A percentile compares a stretch with the other conserved stretches of the same genome.
Evolutionary conservation across 1,140 invertebrate genomes (phyloP).

Genomic region (Druon quercuslanigerum): DNA sequence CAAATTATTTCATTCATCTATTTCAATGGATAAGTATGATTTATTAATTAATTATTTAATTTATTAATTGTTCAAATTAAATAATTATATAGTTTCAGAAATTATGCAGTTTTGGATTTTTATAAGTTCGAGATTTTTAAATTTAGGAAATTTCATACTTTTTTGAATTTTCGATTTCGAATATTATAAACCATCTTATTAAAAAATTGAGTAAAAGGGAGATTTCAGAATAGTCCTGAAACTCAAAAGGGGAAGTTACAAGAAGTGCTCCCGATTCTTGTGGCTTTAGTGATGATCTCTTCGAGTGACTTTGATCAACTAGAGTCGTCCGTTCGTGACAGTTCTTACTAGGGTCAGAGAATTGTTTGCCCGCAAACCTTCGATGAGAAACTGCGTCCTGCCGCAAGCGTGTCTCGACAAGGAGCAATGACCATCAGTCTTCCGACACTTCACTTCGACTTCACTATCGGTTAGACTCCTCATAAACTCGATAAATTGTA

Average conservation of each 20-base stretch:
- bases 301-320: slow-evolving; percentile 64
- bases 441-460: slow-evolving; percentile 50
- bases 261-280: background rate
- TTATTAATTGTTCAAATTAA: too few species aligned
- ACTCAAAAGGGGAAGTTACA: background rate
- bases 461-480: slow-evolving; percentile 47
- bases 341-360: slow-evolving; percentile 49
- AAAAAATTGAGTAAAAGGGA: too few species aligned
- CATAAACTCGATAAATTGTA: slow-evolving; percentile 40
- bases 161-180: too few species aligned
- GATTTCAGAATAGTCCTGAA: background rate
- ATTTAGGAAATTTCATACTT: too few species aligned
- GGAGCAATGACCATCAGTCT: slow-evolving; percentile 66
- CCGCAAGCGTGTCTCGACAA: slow-evolving; percentile 58
- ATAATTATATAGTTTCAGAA: too few species aligned
- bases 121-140: too few species aligned
- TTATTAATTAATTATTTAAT: too few species aligned
- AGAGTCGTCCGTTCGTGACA: slow-evolving; percentile 41
- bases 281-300: slow-evolving; percentile 25
- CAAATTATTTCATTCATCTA: too few species aligned
- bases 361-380: slow-evolving; percentile 59
- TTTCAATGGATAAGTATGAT: too few species aligned
- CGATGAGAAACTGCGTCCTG: slow-evolving; percentile 67
- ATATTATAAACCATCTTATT: too few species aligned
- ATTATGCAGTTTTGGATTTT: too few species aligned